Evolutionary conservation across 2,797 vertebrate species (phyloP).

Genomic region (Brachyalestes nurse): DNA sequence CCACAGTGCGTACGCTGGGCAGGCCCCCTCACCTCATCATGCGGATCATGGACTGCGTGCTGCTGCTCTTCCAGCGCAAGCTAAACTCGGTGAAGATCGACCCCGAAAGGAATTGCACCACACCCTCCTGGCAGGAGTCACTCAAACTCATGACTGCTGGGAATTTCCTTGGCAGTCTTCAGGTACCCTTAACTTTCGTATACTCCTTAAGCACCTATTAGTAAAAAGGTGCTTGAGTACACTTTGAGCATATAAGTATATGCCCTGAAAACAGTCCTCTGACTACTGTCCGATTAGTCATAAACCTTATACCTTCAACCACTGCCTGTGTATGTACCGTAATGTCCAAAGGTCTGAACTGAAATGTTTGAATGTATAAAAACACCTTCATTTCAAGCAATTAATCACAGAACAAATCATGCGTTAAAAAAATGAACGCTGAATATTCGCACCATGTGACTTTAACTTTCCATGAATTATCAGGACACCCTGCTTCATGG

Average conservation of each 20-base stretch:
- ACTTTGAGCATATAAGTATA: background rate
- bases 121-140: conserved; percentile 95
- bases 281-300: background rate
- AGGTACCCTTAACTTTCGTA: conserved; percentile 70
- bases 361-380: too few relatives aligned
- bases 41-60: conserved; percentile 97
- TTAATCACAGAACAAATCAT: too few relatives aligned
- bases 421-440: too few relatives aligned
- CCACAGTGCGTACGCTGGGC: conserved; percentile 90
- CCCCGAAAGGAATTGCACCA: conserved; percentile 82
- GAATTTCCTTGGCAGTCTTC: conserved; percentile 91
- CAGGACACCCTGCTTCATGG: too few relatives aligned
- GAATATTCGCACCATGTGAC: too few relatives aligned
- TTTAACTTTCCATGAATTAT: too few relatives aligned
- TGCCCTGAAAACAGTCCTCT: background rate
- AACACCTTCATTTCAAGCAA: too few relatives aligned
- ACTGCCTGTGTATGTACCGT: background rate
- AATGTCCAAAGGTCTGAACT: too few relatives aligned
- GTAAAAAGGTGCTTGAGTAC: background rate
- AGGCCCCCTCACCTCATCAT: conserved; percentile 96
- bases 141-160: conserved; percentile 95
- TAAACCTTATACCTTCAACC: background rate
- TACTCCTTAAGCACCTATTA: too few relatives aligned
- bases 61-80: conserved; percentile 91
- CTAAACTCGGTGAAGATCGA: conserved; percentile 87